Evolutionary conservation across 2,797 vertebrate species (phyloP).

Genomic region (Numenius phaeopus): DNA sequence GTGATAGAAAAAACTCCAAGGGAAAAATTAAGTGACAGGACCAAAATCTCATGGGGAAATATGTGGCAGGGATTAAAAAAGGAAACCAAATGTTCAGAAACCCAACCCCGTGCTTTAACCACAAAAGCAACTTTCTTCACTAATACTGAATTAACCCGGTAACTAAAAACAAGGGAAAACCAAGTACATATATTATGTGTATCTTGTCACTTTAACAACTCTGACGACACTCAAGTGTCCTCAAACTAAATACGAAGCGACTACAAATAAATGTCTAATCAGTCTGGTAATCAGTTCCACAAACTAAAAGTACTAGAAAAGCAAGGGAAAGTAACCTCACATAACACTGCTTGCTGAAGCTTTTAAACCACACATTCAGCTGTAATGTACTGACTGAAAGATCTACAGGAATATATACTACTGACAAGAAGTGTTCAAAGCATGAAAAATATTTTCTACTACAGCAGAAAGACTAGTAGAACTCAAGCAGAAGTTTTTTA

Average conservation of each 20-base stretch:
- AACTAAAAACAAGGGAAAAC: constrained; percentile 23
- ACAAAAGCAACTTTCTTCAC: constrained; percentile 20
- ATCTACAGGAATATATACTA: neutral
- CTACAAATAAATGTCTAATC: neutral
- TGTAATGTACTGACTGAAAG: neutral
- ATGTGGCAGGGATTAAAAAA: neutral
- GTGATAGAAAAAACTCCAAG: neutral
- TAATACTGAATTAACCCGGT: neutral
- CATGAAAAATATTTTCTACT: neutral
- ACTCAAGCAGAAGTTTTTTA: neutral
- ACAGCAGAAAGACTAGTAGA: neutral
- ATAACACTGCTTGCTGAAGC: neutral
- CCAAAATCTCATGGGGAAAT: constrained; percentile 11
- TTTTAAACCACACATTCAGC: constrained; percentile 7
- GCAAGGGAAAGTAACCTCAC: neutral
- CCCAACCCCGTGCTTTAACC: neutral
- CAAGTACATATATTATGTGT: neutral
- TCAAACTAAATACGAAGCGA: neutral
- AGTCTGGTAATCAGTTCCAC: constrained; percentile 26
- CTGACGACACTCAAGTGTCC: neutral
- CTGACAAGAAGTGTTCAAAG: neutral
- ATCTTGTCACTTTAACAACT: constrained; percentile 5
- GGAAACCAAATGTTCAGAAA: constrained; percentile 33
- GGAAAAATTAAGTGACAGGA: constrained; percentile 10
- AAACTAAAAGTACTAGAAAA: constrained; percentile 17